Evolutionary conservation across 2,113 vertebrate genomes (phyloP), one percentile per base, ranked within the genome.

Genomic region (Coryphaenoides rupestris): DNA sequence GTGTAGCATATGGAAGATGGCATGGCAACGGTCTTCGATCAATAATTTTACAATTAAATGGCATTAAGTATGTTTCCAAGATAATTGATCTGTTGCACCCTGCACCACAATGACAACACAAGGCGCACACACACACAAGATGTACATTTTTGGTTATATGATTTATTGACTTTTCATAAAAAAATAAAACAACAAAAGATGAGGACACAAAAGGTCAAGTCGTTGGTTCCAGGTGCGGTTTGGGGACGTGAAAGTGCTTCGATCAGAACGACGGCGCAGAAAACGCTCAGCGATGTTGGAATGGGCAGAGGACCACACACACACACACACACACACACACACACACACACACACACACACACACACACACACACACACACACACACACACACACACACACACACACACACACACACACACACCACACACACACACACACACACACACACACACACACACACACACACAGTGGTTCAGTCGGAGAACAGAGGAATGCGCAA

Each of bases 131-230:
- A n/a, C 33, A 50, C 15, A 17, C 47, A 50, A 21, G n/a, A 14
- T 40, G 6, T 10, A 40, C 13, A 40, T 40, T 40, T 40, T 0
- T 61, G 45, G 21, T 58, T 6, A 47, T 19, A 47, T 4, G 13
- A 14, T 75, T 75, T 78, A 75, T 75, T 78, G 53, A 21, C 53
- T 13, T 21, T 40, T 7, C 13, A 40, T 40, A 55, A 21, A 45
- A 54, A 21, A 14, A 64, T 63, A 60, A 45, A 17, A 61, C n/a
- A n/a, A n/a, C n/a, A 26, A 54, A 19, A 54, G 13, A 54, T 24
- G 17, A 40, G 5, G 33, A 66, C 1, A 66, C 1, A 19, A 61
- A 60, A 66, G 26, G 3, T 17, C 22, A 57, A 75, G 9, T 19
- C 16, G 3, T 63, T 21, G 24, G 22, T 57, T 26, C 15, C 21